These are phyloP conservation scores for Pitta sordida DNA, from an alignment of 2,113 vertebrate genomes.

Conservation along the genomic window DNA sequence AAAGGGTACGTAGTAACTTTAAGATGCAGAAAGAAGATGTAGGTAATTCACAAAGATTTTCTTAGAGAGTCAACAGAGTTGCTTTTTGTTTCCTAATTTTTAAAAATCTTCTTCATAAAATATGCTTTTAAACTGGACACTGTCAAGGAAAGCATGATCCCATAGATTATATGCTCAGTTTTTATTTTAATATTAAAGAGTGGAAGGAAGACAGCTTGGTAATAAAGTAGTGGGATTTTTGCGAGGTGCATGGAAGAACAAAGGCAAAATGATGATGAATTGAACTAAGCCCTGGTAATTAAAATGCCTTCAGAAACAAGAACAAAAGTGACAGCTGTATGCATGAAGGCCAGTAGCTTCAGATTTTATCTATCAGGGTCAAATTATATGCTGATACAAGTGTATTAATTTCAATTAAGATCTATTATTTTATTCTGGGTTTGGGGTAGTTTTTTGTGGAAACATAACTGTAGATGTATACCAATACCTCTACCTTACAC, in stretches of 20 bases:
- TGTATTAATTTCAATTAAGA: neutral
- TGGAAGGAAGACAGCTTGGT: neutral
- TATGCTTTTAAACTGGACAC: neutral
- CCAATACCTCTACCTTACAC: neutral
- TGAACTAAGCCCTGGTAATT: neutral
- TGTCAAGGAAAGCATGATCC: neutral
- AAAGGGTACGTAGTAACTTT: neutral
- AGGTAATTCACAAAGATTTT: neutral
- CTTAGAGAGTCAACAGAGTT: neutral
- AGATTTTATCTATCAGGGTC: neutral
- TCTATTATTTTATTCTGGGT: neutral
- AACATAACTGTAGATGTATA: neutral
- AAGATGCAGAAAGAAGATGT: neutral
- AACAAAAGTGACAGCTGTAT: neutral
- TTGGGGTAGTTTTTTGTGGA: neutral
- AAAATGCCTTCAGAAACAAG: neutral
- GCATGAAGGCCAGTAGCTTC: neutral
- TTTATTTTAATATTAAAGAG: neutral
- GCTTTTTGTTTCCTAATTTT: neutral
- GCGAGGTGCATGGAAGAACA: neutral
- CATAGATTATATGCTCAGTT: fast-evolving
- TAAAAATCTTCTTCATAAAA: neutral
- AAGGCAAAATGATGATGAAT: neutral
- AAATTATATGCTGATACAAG: neutral
- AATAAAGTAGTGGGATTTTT: neutral